phyloP scores from a whole-genome alignment of 2,797 vertebrate genomes.

The Discoglossus pictus region DNA sequence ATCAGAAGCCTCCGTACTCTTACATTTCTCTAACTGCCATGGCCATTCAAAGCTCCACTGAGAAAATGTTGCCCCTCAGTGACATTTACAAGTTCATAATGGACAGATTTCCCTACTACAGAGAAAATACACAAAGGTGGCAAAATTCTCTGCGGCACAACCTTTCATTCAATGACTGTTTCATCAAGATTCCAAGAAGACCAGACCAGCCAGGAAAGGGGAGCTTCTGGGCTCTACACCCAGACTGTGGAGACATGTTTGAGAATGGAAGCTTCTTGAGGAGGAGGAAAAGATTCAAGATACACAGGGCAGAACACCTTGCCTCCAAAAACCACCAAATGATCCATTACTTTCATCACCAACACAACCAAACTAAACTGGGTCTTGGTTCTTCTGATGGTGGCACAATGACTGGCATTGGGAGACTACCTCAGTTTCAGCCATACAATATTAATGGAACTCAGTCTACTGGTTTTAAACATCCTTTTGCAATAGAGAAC shows the following conservation, averaged over 20 bases:
- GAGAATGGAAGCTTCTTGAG: conserved; percentile 93
- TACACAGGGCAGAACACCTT: conserved; percentile 76
- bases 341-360: conserved; percentile 88
- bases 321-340: conserved; percentile 81
- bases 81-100: conserved; percentile 97
- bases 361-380: conserved; percentile 70
- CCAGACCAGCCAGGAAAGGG: conserved; percentile 92
- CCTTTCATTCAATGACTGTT: conserved; percentile 92
- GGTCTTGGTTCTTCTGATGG: conserved; percentile 73
- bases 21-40: conserved; percentile 93
- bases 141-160: conserved; percentile 93
- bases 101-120: conserved; percentile 91
- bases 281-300: conserved; percentile 90
- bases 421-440: conserved; percentile 84
- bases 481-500: conserved; percentile 96
- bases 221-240: conserved; percentile 93
- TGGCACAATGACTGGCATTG: conserved; percentile 66
- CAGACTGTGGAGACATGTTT: conserved; percentile 95
- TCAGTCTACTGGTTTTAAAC: conserved; percentile 86
- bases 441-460: conserved; percentile 78
- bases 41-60: conserved; percentile 89
- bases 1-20: conserved; percentile 92
- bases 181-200: conserved; percentile 90
- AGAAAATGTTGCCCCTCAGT: conserved; percentile 92
- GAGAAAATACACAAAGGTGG: conserved; percentile 94